Evolutionary conservation across 1,140 invertebrate species (phyloP).

Genomic region (Drosophila aff.): DNA sequence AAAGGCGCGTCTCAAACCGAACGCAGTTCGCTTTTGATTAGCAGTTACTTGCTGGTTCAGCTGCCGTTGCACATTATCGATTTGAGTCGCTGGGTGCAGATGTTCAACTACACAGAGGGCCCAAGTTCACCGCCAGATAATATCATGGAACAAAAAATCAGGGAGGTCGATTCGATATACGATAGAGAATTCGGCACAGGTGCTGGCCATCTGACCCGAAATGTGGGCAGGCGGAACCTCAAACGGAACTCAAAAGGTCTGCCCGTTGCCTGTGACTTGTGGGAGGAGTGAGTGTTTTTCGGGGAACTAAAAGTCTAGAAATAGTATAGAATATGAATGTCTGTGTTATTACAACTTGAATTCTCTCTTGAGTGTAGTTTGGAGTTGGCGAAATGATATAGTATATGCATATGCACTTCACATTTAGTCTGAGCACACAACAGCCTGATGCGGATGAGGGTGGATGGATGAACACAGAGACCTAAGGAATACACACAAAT

Average conservation of each 20-base stretch:
- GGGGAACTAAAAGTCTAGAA: conserved; percentile 75
- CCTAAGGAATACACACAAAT: conserved; percentile 60
- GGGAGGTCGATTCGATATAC: conserved; percentile 65
- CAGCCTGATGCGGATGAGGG: conserved; percentile 48
- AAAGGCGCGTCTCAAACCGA: conserved; percentile 62
- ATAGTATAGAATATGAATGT: conserved; percentile 67
- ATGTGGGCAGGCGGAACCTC: conserved; percentile 62
- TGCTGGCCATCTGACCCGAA: conserved; percentile 22
- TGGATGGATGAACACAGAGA: conserved; percentile 16
- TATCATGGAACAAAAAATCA: conserved; percentile 70
- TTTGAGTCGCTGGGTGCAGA: conserved; percentile 15
- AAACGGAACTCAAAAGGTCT: conserved; percentile 45
- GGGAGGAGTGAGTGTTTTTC: conserved; percentile 38
- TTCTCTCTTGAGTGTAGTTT: conserved; percentile 7
- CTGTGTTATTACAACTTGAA: conserved; percentile 49
- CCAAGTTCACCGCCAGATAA: conserved; percentile 44
- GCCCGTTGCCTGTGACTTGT: conserved; percentile 50
- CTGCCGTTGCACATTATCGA: conserved; percentile 36
- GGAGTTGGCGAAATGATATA: conserved; percentile 23
- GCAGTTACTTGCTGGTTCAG: conserved; percentile 11
- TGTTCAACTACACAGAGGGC: conserved; percentile 15
- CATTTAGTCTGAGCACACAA: conserved; percentile 51
- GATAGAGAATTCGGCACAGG: conserved; percentile 66
- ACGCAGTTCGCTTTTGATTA: conserved; percentile 51
- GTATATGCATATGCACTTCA: conserved; percentile 26